Conservation (phyloP, 2,113 vertebrate genomes). For the Salvelinus fontinalis region DNA sequence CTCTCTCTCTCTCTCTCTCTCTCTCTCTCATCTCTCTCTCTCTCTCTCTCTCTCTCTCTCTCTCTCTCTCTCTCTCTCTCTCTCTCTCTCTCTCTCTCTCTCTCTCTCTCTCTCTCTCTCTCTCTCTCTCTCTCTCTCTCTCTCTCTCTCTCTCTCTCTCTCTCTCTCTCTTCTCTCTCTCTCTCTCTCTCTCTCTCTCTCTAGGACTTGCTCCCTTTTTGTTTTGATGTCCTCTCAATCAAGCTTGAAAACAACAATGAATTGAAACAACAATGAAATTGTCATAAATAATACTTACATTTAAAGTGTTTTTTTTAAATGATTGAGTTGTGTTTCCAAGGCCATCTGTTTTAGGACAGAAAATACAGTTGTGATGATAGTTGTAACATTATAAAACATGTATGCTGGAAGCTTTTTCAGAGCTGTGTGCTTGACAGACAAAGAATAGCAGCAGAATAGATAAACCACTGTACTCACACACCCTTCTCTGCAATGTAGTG, state of each 20-base stretch:
- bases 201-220: no score
- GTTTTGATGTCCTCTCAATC: no score
- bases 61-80: neutral
- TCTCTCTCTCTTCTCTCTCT: conserved; percentile 12
- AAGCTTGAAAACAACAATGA: neutral
- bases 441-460: conserved; percentile 17
- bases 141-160: accelerated
- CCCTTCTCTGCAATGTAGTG: neutral
- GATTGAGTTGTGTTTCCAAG: conserved; percentile 15
- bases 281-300: no score
- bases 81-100: neutral
- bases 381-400: conserved; percentile 24
- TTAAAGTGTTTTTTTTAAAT: no score
- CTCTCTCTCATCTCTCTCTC: conserved; percentile 13
- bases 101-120: conserved; percentile 3
- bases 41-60: neutral
- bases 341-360: conserved; percentile 21
- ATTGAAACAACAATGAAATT: no score
- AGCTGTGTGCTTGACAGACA: neutral
- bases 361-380: conserved; percentile 27
- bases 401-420: conserved; percentile 20
- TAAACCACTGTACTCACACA: conserved; percentile 4
- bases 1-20: neutral
- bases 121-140: no score
- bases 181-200: no score